Evolutionary conservation across 2,797 vertebrate species (phyloP).

Genomic region (Discoglossus pictus): DNA sequence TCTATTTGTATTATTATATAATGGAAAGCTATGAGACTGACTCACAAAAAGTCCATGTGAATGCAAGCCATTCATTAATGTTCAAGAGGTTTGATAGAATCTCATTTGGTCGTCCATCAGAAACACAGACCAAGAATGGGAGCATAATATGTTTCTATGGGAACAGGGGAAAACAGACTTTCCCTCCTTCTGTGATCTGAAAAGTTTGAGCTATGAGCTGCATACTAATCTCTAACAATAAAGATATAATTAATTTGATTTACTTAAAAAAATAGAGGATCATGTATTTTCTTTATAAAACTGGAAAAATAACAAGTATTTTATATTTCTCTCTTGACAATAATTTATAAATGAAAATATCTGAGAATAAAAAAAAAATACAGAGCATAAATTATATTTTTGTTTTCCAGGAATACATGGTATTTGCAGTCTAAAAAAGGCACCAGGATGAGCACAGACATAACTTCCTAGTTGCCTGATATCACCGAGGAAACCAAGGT

Average conservation of each 20-base stretch:
- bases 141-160: conserved; percentile 12
- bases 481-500: conserved; percentile 8
- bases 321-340: conserved; percentile 1
- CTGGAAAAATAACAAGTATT: not conserved
- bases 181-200: conserved; percentile 9
- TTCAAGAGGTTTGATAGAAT: not conserved
- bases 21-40: too few species aligned
- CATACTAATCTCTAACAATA: conserved; percentile 22
- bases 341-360: conserved; percentile 11
- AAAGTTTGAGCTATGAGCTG: conserved; percentile 6
- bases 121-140: conserved; percentile 16
- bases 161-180: conserved; percentile 9
- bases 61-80: not conserved
- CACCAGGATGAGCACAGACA: not conserved
- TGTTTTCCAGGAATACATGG: not conserved
- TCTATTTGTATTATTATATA: too few species aligned
- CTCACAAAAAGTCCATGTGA: too few species aligned
- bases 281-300: not conserved
- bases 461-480: conserved; percentile 1
- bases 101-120: conserved; percentile 12
- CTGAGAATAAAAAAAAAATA: not conserved
- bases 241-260: not conserved
- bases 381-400: too few species aligned
- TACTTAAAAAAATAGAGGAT: not conserved
- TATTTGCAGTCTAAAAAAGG: not conserved